phyloP scores from a whole-genome alignment of 2,113 vertebrate species.

The Ageneiosus marmoratus region DNA sequence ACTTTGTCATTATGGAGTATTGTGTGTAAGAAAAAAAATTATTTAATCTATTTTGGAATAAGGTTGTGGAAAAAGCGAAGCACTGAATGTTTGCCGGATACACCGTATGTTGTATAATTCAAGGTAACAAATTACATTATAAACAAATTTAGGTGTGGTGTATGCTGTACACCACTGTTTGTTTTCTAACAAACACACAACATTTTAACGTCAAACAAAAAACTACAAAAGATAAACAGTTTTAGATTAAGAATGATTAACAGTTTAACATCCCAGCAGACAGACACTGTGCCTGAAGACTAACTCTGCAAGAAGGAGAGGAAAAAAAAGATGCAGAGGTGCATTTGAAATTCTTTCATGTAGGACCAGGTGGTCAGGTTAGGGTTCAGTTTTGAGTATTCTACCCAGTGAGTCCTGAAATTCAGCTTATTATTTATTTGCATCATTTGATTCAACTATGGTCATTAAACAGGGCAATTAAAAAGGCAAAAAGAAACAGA shows the following conservation, averaged over 20 bases:
- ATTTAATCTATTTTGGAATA: too few relatives aligned
- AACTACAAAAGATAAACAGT: too few relatives aligned
- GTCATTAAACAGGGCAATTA: not conserved
- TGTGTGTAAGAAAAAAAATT: too few relatives aligned
- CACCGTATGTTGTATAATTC: too few relatives aligned
- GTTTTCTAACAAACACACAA: not conserved
- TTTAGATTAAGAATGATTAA: not conserved
- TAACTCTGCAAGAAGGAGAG: too few relatives aligned
- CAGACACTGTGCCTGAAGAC: not conserved
- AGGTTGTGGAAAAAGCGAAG: too few relatives aligned
- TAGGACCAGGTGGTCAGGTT: too few relatives aligned
- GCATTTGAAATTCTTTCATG: not conserved
- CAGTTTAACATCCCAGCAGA: not conserved
- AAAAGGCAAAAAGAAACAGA: too few relatives aligned
- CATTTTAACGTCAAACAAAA: not conserved
- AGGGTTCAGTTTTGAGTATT: not conserved
- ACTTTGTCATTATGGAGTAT: too few relatives aligned
- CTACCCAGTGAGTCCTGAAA: not conserved
- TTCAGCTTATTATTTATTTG: not conserved
- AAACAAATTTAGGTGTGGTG: not conserved
- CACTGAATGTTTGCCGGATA: too few relatives aligned
- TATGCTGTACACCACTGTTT: not conserved
- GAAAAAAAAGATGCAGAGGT: not conserved
- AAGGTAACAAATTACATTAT: too few relatives aligned
- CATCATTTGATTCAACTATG: not conserved